Evolutionary conservation across 1,140 invertebrate genomes (phyloP).

Genomic region (Calliopsis andreniformis): DNA sequence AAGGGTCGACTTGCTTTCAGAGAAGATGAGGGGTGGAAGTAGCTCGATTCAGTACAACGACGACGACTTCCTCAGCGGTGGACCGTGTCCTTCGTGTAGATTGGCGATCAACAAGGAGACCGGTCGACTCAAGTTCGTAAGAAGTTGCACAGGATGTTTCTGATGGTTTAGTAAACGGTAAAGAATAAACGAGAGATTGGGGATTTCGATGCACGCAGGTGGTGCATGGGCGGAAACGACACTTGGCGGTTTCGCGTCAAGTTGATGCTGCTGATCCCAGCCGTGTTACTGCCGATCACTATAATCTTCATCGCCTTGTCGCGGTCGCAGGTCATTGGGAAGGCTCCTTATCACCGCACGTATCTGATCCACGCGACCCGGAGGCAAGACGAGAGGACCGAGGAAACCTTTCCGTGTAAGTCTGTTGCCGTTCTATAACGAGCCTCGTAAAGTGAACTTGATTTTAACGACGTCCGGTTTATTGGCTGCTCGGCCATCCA

Average conservation of each 20-base stretch:
- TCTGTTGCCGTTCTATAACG: conserved; percentile 9
- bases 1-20: conserved; percentile 55
- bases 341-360: conserved; percentile 30
- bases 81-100: conserved; percentile 74
- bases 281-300: conserved; percentile 72
- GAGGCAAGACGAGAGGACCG: conserved; percentile 36
- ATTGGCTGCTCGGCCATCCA: conserved; percentile 7
- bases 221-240: conserved; percentile 75
- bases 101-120: conserved; percentile 77
- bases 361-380: conserved; percentile 43
- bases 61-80: conserved; percentile 68
- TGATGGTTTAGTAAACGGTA: not conserved
- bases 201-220: conserved; percentile 57
- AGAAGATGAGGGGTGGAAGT: conserved; percentile 68
- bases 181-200: not conserved
- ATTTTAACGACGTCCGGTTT: conserved; percentile 43
- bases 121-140: conserved; percentile 74
- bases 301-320: conserved; percentile 76
- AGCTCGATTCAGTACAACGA: conserved; percentile 70
- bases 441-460: conserved; percentile 10
- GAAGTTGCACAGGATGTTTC: not conserved
- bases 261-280: conserved; percentile 75
- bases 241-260: conserved; percentile 73
- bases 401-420: conserved; percentile 53
- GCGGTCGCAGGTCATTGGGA: conserved; percentile 60